Evolutionary conservation across 2,797 vertebrate genomes (phyloP), one percentile per base, ranked within the genome.

Genomic region (Lophius americanus): DNA sequence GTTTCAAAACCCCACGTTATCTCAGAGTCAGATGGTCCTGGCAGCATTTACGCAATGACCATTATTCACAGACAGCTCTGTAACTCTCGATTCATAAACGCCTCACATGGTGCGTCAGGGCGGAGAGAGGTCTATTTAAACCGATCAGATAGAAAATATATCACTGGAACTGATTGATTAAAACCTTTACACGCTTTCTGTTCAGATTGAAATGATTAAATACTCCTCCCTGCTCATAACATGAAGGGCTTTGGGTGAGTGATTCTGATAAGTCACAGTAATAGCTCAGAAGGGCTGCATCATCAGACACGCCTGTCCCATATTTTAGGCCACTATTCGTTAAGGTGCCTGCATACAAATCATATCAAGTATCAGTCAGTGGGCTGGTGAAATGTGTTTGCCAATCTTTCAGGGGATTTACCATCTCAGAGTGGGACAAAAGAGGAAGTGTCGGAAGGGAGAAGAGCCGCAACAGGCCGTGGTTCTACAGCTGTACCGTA

Each of bases 241-340:
- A 77, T 77, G 37, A 81, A 82, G 66, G 82, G 59, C 76, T 70
- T 14, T 36, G 77, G 56, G 68, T 81, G 84, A 85, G 79, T 51
- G 75, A 85, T 87, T 86, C 77, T 74, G 69, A 90, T 79, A 78
- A 84, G 78, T 83, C 87, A 70, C 63, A 64, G 82, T 84, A 76
- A 83, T 88, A 85, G 85, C 84, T 85, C 81, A 84, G 82, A 83
- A 82, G 44, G 85, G 82, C 79, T 88, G 85, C 78, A 88, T 88
- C 83, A 87, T 87, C 87, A 91, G 86, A 81, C 82, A 62, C 9
- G 52, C 86, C 78, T 84, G 89, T 82, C 86, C 75, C 79, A 86
- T 92, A 90, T 89, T 86, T 92, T 86, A 92, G 64, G 2, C 41
- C 65, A 9, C 65, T 56, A 76, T 82, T 87, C 86, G 85, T 91